Evolutionary conservation across 2,888 invertebrate species (phyloP), one percentile per base, ranked within the genome.

Genomic region (Zonitis immaculata): DNA sequence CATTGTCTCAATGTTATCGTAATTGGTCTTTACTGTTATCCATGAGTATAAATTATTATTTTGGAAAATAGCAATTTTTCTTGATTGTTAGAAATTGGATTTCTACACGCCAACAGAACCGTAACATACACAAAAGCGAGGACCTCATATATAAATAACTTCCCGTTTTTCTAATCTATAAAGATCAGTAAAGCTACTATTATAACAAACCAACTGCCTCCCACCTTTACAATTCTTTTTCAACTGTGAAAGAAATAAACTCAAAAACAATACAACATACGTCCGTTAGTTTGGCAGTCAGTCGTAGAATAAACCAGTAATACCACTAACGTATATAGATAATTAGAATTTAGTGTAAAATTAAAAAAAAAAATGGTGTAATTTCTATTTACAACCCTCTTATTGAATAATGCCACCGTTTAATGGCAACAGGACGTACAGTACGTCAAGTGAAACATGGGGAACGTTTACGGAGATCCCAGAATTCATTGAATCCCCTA

Each of bases 361-460:
- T 26, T 44, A 16, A 27, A 16, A 11, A 6, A 6, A 22, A 44
- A 44, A 44, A 42, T 16, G n/a, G 22, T 42, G 18, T 43, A 6
- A 20, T 25, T 12, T n/a, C n/a, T n/a, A n/a, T n/a, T n/a, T n/a
- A n/a, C n/a, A n/a, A n/a, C 11, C 12, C 16, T 6, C 1, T 32
- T 26, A 43, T n/a, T n/a, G n/a, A 20, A 55, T 51, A 64, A 77
- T 78, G 74, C 77, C 79, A 81, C 76, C 80, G 82, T 82, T 83
- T 82, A 74, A 86, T 86, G 86, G 85, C 79, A 66, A 77, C 78
- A 54, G 64, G 79, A 70, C 81, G 82, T 69, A 87, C 86, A 63
- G 87, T 87, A 66, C 82, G 86, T 67, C 86, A 84, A 80, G 82
- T 87, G 64, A 87, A 87, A 76, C 83, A 85, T 70, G 81, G 81